These are phyloP conservation scores for Drosophila formosana DNA, from an alignment of 2,888 invertebrate species.

Conservation along the genomic window DNA sequence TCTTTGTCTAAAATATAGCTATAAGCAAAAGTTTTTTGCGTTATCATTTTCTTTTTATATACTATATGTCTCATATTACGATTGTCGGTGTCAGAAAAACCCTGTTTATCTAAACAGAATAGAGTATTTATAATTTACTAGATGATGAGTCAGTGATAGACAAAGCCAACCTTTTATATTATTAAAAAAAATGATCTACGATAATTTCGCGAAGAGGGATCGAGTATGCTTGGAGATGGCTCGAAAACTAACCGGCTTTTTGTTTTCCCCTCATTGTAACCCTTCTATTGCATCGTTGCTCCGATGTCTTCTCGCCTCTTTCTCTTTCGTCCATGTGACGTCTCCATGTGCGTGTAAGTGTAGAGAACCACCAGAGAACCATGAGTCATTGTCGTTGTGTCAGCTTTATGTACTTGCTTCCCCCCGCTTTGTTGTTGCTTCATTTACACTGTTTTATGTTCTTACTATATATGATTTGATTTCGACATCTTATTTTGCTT, in stretches of 20 bases:
- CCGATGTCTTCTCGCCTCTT: conserved; percentile 7
- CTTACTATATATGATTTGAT: conserved; percentile 40
- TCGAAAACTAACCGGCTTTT: conserved; percentile 64
- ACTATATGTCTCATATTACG: too few relatives aligned
- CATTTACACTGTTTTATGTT: conserved; percentile 18
- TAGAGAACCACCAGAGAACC: conserved; percentile 35
- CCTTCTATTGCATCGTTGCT: conserved; percentile 23
- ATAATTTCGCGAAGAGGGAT: neutral
- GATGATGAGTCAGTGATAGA: neutral
- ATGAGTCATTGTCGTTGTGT: conserved; percentile 56
- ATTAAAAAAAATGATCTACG: neutral
- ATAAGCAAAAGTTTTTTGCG: too few relatives aligned
- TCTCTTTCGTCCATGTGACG: conserved; percentile 47
- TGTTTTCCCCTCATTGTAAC: conserved; percentile 45
- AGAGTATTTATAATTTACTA: neutral
- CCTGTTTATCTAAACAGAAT: too few relatives aligned
- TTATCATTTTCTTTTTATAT: too few relatives aligned
- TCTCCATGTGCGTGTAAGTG: conserved; percentile 62
- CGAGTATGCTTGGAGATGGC: conserved; percentile 28
- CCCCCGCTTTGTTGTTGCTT: conserved; percentile 20
- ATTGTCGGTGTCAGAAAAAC: too few relatives aligned
- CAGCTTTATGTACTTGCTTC: conserved; percentile 13
- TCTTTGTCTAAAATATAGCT: too few relatives aligned
- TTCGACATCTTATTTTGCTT: conserved; percentile 46
- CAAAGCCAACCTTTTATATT: neutral